These are phyloP conservation scores for Chaetorhynchus papuensis DNA, from an alignment of 2,113 vertebrate genomes.

Conservation along the genomic window DNA sequence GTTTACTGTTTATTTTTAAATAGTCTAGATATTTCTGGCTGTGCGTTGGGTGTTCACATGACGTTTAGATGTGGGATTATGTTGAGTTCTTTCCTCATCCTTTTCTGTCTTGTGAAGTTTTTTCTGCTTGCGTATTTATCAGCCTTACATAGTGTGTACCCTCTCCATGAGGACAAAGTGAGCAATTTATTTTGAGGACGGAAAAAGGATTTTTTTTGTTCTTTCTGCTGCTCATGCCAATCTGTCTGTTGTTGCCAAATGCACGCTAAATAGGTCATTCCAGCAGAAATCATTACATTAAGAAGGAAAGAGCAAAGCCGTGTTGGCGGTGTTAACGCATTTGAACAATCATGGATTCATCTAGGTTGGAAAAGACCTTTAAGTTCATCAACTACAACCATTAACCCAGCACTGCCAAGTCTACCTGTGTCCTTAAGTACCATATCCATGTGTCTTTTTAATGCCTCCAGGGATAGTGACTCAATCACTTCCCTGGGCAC, in stretches of 20 bases:
- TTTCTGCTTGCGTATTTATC: conserved; percentile 8
- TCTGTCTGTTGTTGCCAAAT: background rate
- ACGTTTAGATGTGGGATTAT: background rate
- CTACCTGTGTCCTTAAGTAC: background rate
- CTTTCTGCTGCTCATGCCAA: background rate
- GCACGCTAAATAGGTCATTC: conserved; percentile 12
- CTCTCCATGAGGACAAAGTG: conserved; percentile 11
- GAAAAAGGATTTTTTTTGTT: conserved; percentile 3
- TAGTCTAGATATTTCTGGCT: background rate
- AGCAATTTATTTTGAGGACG: conserved; percentile 54
- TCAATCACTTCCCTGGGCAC: background rate
- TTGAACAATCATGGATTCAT: background rate
- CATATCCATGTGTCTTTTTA: background rate
- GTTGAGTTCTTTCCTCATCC: background rate
- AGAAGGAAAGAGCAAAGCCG: background rate
- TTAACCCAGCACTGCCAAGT: background rate
- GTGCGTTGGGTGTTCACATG: background rate
- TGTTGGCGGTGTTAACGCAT: background rate
- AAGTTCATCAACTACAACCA: background rate
- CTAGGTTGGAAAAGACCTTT: background rate
- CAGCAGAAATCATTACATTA: background rate
- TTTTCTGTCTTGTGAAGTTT: background rate
- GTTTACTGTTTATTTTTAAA: background rate
- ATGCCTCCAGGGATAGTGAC: background rate
- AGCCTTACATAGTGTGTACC: background rate